These are phyloP conservation scores for Fistularia commersonii DNA, from an alignment of 2,797 vertebrate species.

Conservation along the genomic window DNA sequence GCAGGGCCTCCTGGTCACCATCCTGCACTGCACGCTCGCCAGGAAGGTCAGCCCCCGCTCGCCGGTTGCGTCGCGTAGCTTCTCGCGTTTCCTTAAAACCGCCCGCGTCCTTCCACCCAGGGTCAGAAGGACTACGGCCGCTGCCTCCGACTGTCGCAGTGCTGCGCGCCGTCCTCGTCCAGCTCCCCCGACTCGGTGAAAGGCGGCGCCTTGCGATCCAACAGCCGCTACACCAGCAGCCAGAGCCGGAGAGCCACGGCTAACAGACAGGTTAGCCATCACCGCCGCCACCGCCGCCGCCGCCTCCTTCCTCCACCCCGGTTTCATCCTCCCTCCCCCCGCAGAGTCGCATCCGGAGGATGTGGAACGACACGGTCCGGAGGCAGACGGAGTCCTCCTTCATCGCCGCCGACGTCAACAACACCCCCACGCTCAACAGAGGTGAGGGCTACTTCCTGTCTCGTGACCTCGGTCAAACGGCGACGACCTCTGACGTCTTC, in stretches of 20 bases:
- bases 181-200: conserved; percentile 85
- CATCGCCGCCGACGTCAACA: conserved; percentile 89
- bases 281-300: neutral
- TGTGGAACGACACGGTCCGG: conserved; percentile 94
- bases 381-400: conserved; percentile 92
- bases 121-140: conserved; percentile 92
- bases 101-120: conserved; percentile 49
- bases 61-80: neutral
- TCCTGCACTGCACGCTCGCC: conserved; percentile 89
- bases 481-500: conserved; percentile 7
- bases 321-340: conserved; percentile 10
- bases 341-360: conserved; percentile 90
- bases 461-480: neutral
- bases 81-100: neutral
- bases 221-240: conserved; percentile 87
- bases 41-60: conserved; percentile 78
- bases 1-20: conserved; percentile 88
- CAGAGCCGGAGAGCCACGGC: conserved; percentile 76
- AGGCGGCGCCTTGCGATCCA: conserved; percentile 83
- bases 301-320: neutral
- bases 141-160: conserved; percentile 86
- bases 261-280: conserved; percentile 68
- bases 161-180: conserved; percentile 81
- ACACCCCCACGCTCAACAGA: conserved; percentile 89
- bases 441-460: conserved; percentile 65